phyloP scores from a whole-genome alignment of 1,140 invertebrate species.

The Cherax destructor region DNA sequence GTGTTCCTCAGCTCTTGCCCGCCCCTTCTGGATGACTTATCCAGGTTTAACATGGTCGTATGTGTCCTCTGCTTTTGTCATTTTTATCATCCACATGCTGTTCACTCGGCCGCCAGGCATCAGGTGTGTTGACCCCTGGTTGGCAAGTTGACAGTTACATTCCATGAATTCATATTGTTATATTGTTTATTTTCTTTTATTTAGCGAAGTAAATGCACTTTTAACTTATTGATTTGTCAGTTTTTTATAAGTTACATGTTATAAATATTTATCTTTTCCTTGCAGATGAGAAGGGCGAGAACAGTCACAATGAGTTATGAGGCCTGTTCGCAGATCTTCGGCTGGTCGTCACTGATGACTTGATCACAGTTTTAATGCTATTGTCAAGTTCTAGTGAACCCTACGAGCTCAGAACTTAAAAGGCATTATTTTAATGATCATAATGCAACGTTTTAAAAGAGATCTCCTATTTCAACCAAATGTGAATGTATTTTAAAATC shows the following conservation, averaged over 20 bases:
- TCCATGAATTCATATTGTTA: neutral
- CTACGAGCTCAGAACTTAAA: neutral
- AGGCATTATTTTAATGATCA: neutral
- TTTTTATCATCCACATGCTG: conserved; percentile 12
- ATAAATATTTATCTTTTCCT: neutral
- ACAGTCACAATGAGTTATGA: neutral
- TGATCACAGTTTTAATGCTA: neutral
- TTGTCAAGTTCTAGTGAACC: neutral
- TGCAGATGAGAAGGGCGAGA: neutral
- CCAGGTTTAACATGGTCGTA: neutral
- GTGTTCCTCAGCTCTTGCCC: neutral
- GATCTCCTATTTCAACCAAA: neutral
- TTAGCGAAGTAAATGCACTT: too few species aligned
- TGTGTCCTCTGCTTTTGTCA: conserved; percentile 3
- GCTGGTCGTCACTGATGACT: neutral
- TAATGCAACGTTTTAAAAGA: neutral
- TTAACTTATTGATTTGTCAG: neutral
- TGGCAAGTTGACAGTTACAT: neutral
- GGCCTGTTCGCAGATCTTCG: neutral
- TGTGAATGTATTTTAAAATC: neutral
- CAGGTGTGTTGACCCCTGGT: neutral
- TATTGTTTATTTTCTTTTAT: neutral
- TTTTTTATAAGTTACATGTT: neutral
- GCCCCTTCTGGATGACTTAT: neutral
- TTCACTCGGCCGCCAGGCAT: neutral